Percentiles rank a stretch among this genome's conserved stretches.
phyloP scores from a whole-genome alignment of 2,888 invertebrate genomes.

The Rhodophaea formosa region DNA sequence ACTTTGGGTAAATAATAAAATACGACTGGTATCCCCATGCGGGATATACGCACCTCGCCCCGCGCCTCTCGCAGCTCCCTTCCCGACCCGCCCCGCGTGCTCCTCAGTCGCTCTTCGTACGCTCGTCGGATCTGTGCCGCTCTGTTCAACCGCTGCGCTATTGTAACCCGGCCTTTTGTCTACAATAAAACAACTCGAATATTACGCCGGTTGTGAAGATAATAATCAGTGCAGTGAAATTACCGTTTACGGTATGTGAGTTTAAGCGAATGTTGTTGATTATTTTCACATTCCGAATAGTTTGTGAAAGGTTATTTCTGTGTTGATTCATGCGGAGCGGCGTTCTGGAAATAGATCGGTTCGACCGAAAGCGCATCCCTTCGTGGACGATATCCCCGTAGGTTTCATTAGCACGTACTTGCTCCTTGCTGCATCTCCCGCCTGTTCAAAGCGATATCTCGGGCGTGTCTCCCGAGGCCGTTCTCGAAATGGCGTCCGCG shows the following conservation, averaged over 20 bases:
- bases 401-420: constrained; percentile 34
- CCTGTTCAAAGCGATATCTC: constrained; percentile 35
- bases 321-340: constrained; percentile 80
- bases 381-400: constrained; percentile 57
- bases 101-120: constrained; percentile 67
- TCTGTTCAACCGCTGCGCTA: constrained; percentile 48
- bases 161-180: constrained; percentile 70
- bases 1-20: constrained; percentile 17
- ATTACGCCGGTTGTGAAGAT: constrained; percentile 58
- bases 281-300: constrained; percentile 66
- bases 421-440: constrained; percentile 32
- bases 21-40: constrained; percentile 40
- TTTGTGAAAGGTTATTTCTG: constrained; percentile 80
- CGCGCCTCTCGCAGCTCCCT: constrained; percentile 30
- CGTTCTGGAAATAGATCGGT: constrained; percentile 78
- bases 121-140: constrained; percentile 62
- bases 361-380: constrained; percentile 72
- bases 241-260: constrained; percentile 76
- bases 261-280: constrained; percentile 60
- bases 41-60: constrained; percentile 31
- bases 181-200: constrained; percentile 59
- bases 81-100: constrained; percentile 45
- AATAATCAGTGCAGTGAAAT: constrained; percentile 70
- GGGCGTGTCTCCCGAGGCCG: constrained; percentile 68
- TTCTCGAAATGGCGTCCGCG: constrained; percentile 75